A percentile compares a stretch with the other conserved stretches of the same genome.
phyloP scores from a whole-genome alignment of 2,888 invertebrate genomes.

The Lamproptera curius region DNA sequence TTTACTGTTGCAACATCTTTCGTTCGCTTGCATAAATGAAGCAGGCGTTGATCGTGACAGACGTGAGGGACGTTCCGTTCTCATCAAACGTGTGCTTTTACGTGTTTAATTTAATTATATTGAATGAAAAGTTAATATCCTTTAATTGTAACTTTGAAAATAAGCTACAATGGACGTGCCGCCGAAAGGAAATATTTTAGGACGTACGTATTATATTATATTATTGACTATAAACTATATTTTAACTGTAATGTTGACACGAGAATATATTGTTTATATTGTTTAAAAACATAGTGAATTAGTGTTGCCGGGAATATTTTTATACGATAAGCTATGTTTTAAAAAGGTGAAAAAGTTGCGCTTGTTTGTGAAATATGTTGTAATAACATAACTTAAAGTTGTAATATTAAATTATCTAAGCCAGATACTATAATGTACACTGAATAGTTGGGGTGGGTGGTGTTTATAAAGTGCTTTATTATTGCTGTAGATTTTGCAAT shows the following conservation, averaged over 20 bases:
- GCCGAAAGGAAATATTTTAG: slow-evolving; percentile 76
- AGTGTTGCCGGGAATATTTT: not conserved
- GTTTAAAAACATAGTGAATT: not conserved
- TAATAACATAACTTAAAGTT: too few relatives aligned
- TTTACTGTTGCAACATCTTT: slow-evolving; percentile 15
- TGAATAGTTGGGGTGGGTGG: too few relatives aligned
- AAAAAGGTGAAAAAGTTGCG: not conserved
- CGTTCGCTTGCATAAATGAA: slow-evolving; percentile 10
- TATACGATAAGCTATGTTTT: not conserved
- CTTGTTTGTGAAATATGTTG: too few relatives aligned
- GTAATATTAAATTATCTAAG: too few relatives aligned
- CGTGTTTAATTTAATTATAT: not conserved
- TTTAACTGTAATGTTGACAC: too few relatives aligned
- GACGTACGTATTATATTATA: slow-evolving; percentile 65
- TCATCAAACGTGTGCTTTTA: slow-evolving; percentile 9
- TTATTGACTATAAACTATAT: not conserved
- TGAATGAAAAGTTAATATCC: not conserved
- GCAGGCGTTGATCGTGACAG: slow-evolving; percentile 8
- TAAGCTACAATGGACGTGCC: slow-evolving; percentile 68
- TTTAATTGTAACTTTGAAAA: not conserved
- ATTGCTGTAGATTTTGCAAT: too few relatives aligned
- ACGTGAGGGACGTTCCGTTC: slow-evolving; percentile 12
- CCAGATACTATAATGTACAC: too few relatives aligned
- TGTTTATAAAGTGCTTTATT: too few relatives aligned
- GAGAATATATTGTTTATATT: not conserved